Percentiles rank a stretch among this genome's conserved stretches.
Conservation (phyloP, 2,113 vertebrate species). For the Phycodurus eques region DNA sequence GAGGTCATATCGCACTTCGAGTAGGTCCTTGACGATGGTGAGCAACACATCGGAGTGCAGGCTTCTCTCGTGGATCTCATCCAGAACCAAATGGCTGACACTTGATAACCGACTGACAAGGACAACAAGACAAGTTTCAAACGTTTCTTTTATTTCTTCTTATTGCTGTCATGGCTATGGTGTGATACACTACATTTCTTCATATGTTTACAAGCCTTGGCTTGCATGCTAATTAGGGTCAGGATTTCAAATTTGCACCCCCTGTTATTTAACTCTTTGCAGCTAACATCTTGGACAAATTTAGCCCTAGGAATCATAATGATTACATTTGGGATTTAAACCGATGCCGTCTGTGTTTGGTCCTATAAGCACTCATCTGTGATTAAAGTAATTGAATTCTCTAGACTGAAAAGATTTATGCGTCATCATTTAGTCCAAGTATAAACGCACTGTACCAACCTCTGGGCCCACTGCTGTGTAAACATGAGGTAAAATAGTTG, state of each 20-base stretch:
- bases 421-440: background rate
- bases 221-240: background rate
- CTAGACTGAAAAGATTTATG: background rate
- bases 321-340: background rate
- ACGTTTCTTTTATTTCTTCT: background rate
- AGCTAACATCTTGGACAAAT: background rate
- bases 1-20: slow-evolving; percentile 80
- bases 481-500: slow-evolving; percentile 15
- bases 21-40: slow-evolving; percentile 87
- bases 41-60: slow-evolving; percentile 95
- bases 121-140: background rate
- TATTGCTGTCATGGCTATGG: background rate
- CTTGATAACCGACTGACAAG: slow-evolving; percentile 80
- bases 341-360: background rate
- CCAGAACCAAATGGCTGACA: slow-evolving; percentile 90
- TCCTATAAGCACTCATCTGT: background rate
- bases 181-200: background rate
- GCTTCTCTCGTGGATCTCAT: slow-evolving; percentile 96
- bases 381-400: background rate
- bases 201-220: background rate
- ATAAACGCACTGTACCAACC: slow-evolving; percentile 4
- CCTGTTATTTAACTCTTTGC: background rate
- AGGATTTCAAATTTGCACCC: background rate
- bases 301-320: background rate
- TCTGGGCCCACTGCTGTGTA: background rate